Conservation (phyloP, 2,113 vertebrate species). For the Limnothrissa miodon region DNA sequence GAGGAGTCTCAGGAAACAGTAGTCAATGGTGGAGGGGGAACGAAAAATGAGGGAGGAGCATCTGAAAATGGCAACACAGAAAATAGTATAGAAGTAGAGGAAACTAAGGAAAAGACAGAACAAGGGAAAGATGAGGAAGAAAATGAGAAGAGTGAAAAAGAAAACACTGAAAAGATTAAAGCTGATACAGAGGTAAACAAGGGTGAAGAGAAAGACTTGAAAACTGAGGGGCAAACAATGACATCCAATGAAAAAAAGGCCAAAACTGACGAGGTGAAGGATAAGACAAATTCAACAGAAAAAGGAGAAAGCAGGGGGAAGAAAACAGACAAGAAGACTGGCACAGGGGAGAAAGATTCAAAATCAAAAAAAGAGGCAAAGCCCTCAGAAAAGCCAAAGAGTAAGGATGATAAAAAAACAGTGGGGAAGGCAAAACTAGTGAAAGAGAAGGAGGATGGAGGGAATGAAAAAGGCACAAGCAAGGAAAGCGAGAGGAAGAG, state of each 20-base stretch:
- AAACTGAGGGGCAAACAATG: not conserved
- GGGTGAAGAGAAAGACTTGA: slow-evolving; percentile 26
- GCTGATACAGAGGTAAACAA: slow-evolving; percentile 34
- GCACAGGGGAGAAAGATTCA: not conserved
- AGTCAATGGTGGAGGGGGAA: not conserved
- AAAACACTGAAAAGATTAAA: not conserved
- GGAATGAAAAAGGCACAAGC: slow-evolving; percentile 16
- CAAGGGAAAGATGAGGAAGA: slow-evolving; percentile 29
- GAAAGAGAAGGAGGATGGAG: not conserved
- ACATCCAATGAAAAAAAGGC: slow-evolving; percentile 9
- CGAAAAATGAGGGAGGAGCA: not conserved
- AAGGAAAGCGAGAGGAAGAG: not conserved
- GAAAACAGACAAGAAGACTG: not conserved
- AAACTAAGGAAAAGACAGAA: not conserved
- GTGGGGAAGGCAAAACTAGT: not conserved
- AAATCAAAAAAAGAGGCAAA: slow-evolving; percentile 2
- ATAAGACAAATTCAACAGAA: slow-evolving; percentile 4
- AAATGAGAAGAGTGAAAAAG: slow-evolving; percentile 11
- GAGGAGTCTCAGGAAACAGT: not conserved
- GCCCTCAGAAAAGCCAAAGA: not conserved
- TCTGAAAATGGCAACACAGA: slow-evolving; percentile 4
- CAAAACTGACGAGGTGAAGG: not conserved
- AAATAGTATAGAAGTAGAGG: slow-evolving; percentile 19
- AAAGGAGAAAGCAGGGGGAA: slow-evolving; percentile 11
- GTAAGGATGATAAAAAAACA: not conserved